Evolutionary conservation across 2,888 invertebrate genomes (phyloP), one percentile per base, ranked within the genome.

Genomic region (Carabus problematicus): DNA sequence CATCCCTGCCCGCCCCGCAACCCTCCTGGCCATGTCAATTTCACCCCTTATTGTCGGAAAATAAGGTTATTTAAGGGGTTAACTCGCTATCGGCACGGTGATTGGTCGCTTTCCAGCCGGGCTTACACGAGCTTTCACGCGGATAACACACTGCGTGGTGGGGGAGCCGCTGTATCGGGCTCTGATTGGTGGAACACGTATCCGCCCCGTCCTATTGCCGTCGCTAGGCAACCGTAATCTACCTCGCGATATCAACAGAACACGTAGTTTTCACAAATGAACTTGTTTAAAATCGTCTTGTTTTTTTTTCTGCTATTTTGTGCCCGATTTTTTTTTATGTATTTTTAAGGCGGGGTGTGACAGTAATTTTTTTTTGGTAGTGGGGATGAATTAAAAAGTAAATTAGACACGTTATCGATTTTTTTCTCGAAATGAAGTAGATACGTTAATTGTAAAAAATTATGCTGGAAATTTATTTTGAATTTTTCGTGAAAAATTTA

Each of bases 101-200:
- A 52, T 52, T 52, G 52, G 52, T 16, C 11, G 52, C 0, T 16
- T 16, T 19, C 16, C 6, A 19, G 1, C 16, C 9, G 52, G 52
- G 52, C 18, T 52, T 18, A 52, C 18, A 16, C 52, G 52, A 14
- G 52, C 18, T 52, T 18, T 18, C 18, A 16, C 52, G 14, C 1
- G 52, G 52, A 52, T 52, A 52, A 52, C 52, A 52, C 29, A 52
- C 52, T 52, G 52, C 52, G 52, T 52, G 52, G 52, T 11, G 52
- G 19, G 52, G 52, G 14, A 18, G 9, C 16, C 3, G 52, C 8
- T 16, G 9, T 52, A 19, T 8, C 2, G 14, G 18, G 3, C 9
- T n/a, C 1, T 16, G 3, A 14, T 52, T 52, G 52, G 52, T 52
- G 16, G 52, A n/a, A 18, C 14, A 16, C 12, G 18, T 6, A 16